Evolutionary conservation across 2,113 vertebrate species (phyloP), one percentile per base, ranked within the genome.

Genomic region (Glareola pratincola): DNA sequence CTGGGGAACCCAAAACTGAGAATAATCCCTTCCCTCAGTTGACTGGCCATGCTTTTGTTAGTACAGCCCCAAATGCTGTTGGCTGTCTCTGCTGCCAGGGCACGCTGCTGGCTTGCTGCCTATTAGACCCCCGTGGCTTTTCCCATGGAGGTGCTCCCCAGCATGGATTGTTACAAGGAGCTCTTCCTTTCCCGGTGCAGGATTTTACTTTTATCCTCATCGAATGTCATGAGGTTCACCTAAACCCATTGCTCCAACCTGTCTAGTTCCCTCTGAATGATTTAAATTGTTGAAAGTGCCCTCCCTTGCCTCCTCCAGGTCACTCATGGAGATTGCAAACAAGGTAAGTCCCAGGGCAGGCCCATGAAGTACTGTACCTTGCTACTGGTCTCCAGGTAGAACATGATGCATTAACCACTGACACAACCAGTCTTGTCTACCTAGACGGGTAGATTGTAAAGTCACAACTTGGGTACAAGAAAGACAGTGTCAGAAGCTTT

Each of bases 101-200:
- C 29, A n/a, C 0, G 2, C 23, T 68, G 11, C 24, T 36, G 39
- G 48, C 13, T 64, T 0, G 0, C 13, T 39, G 34, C 36, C 23
- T 30, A 14, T 20, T 26, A 45, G 36, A 43, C 4, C 4, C 30
- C 15, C 12, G 26, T 15, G 23, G 12, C 30, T 20, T 67, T 60
- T 87, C 12, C n/a, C 36, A 36, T 22, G 45, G 7, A 50, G 10
- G 12, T 54, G 5, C 10, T 62, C 22, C 21, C 26, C 36, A 21
- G 19, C 23, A 21, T 26, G 50, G 36, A n/a, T 57, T 9, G 5
- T 37, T 77, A 51, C 34, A 69, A 63, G 39, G 11, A n/a, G 10
- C 10, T 56, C 12, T 92, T 69, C 36, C 36, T 63, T 43, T 14
- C 15, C 12, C 37, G 15, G 54, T 56, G 26, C 26, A 76, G 48